These are phyloP conservation scores for Romanogobio albipinnatus DNA, from an alignment of 2,113 vertebrate species.

Conservation along the genomic window DNA sequence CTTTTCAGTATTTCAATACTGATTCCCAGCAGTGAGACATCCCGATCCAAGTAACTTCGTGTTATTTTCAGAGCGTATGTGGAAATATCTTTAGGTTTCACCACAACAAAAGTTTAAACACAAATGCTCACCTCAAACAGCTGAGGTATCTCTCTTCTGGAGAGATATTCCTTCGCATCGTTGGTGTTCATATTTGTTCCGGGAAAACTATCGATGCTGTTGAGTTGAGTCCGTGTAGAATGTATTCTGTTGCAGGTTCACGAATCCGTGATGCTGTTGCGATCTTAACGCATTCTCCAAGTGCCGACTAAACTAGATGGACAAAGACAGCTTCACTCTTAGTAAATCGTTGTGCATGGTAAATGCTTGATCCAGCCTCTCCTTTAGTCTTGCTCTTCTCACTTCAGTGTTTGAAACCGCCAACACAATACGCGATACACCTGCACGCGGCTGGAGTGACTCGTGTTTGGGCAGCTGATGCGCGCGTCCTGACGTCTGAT, in stretches of 20 bases:
- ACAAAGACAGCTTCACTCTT: slow-evolving; percentile 58
- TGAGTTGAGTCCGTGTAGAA: neutral
- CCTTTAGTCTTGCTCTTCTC: slow-evolving; percentile 33
- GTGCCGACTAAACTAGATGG: slow-evolving; percentile 64
- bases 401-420: slow-evolving; percentile 48
- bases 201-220: slow-evolving; percentile 55
- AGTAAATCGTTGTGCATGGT: slow-evolving; percentile 32
- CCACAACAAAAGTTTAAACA: neutral
- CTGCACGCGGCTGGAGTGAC: slow-evolving; percentile 6
- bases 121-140: slow-evolving; percentile 89
- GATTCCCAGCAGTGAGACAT: neutral
- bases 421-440: slow-evolving; percentile 31
- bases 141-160: slow-evolving; percentile 92
- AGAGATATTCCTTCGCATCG: slow-evolving; percentile 94
- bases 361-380: slow-evolving; percentile 44
- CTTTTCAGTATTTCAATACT: neutral
- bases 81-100: neutral
- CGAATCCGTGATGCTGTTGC: slow-evolving; percentile 30
- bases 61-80: neutral
- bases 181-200: slow-evolving; percentile 83
- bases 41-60: neutral
- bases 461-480: neutral
- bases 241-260: slow-evolving; percentile 11
- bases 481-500: neutral
- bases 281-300: slow-evolving; percentile 68